These are phyloP conservation scores for Bubalus kerabau DNA, from an alignment of 2,113 vertebrate genomes.

Conservation along the genomic window DNA sequence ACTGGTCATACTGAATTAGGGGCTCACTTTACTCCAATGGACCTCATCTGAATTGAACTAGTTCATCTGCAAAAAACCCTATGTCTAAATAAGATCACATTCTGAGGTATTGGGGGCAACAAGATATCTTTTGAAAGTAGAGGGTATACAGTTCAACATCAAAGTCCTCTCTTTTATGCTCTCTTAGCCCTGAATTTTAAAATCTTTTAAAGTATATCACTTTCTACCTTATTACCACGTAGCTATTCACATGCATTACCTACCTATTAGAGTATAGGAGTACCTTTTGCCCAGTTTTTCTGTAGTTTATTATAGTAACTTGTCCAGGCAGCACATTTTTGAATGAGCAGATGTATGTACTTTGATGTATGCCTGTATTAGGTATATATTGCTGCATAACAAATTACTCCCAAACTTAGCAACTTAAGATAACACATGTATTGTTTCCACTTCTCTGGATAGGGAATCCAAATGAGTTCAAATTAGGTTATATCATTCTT, in stretches of 20 bases:
- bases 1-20: neutral
- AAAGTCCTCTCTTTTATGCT: neutral
- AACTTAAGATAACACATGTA: neutral
- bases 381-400: neutral
- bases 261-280: neutral
- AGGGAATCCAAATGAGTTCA: neutral
- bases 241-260: neutral
- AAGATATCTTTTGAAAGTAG: accelerated
- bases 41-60: neutral
- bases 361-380: neutral
- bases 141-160: neutral
- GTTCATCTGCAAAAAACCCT: neutral
- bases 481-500: neutral
- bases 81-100: neutral
- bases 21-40: too few species aligned
- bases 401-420: neutral
- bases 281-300: neutral
- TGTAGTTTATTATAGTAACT: neutral
- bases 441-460: neutral
- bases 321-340: neutral
- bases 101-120: neutral
- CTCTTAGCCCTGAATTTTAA: neutral
- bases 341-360: neutral
- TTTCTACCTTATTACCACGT: neutral
- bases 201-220: neutral